Evolutionary conservation across 2,113 vertebrate genomes (phyloP).

Genomic region (Lathamus discolor): DNA sequence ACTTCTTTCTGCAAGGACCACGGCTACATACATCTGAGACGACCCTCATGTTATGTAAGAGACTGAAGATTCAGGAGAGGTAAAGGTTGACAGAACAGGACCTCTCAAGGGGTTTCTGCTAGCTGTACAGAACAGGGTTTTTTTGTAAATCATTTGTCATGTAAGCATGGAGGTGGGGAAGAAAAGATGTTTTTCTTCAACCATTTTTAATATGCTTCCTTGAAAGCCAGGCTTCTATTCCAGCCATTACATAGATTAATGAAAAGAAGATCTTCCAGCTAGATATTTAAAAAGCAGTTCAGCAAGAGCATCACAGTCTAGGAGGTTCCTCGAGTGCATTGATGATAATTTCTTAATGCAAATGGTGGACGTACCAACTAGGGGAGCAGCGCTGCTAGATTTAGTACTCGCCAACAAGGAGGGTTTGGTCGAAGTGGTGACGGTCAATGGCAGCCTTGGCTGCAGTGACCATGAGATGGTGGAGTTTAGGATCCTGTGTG

Average conservation of each 20-base stretch:
- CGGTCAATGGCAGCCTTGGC: too few species aligned
- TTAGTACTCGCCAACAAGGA: too few species aligned
- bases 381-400: too few species aligned
- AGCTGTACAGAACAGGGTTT: neutral
- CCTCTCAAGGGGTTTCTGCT: neutral
- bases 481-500: too few species aligned
- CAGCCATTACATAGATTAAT: neutral
- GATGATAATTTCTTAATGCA: too few species aligned
- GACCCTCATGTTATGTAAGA: neutral
- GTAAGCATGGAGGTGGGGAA: neutral
- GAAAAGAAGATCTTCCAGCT: neutral
- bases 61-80: neutral
- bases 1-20: neutral
- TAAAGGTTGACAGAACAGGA: neutral
- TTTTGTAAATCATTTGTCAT: neutral
- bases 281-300: neutral
- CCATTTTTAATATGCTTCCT: neutral
- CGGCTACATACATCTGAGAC: rapidly evolving
- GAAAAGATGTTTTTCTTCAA: neutral
- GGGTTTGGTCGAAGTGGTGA: too few species aligned
- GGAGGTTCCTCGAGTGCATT: too few species aligned
- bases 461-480: too few species aligned
- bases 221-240: neutral
- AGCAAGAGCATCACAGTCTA: neutral
- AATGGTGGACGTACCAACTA: too few species aligned